These are phyloP conservation scores for Holacanthella duospinosa DNA, from an alignment of 2,888 invertebrate species.

Conservation along the genomic window DNA sequence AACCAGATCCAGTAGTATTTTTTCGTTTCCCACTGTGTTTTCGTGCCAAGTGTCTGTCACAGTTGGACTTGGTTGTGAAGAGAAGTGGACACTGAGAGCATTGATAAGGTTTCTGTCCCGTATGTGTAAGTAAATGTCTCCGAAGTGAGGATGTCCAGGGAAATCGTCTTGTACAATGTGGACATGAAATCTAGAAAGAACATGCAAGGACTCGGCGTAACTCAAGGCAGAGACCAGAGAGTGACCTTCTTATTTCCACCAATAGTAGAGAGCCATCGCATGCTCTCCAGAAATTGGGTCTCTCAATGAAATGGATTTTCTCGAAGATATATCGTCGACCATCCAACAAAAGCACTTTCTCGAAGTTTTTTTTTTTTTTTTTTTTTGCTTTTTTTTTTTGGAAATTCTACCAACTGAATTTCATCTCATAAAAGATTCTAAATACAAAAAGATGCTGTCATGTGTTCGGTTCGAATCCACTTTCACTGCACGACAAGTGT, in stretches of 20 bases:
- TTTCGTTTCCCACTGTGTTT: conserved; percentile 56
- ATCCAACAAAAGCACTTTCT: too few relatives aligned
- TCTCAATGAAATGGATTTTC: too few relatives aligned
- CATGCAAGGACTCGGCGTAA: neutral
- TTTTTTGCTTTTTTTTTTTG: too few relatives aligned
- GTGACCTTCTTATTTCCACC: neutral
- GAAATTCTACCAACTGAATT: neutral
- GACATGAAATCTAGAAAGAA: conserved; percentile 51
- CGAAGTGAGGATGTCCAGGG: conserved; percentile 93
- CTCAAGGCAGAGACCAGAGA: neutral
- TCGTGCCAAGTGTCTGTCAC: conserved; percentile 82
- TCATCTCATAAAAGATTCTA: conserved; percentile 1
- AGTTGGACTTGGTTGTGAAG: conserved; percentile 94
- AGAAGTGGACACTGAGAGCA: conserved; percentile 85
- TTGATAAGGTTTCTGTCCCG: conserved; percentile 89
- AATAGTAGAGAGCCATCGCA: neutral
- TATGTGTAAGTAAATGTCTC: conserved; percentile 90
- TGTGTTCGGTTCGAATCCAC: neutral
- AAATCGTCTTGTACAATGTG: conserved; percentile 85
- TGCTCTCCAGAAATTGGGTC: neutral
- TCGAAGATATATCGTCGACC: too few relatives aligned
- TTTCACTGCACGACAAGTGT: neutral
- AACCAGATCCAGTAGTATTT: conserved; percentile 44
- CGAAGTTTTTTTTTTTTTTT: too few relatives aligned
- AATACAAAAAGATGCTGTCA: neutral